Base-by-base conservation (phyloP, 2,797 vertebrate species). In the Danio choprae region DNA sequence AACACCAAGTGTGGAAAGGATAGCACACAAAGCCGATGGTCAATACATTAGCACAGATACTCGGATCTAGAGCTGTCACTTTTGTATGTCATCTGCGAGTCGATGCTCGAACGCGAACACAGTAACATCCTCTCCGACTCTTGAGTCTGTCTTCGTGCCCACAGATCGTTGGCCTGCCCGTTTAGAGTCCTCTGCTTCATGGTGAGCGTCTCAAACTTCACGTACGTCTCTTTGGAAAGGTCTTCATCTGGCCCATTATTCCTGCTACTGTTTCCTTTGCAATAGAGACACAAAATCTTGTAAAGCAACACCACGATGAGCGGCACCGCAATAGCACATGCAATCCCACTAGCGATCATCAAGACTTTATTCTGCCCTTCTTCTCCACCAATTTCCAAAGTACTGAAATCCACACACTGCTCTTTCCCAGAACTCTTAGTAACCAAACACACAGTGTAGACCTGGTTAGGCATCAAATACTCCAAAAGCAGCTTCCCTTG, bases 181-280 rank as follows among this genome's bases (percentile, higher is more conserved):
- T 88, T 91, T 76, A 91, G 65, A 2, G 93, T 88, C 83, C 94
- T 94, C 86, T 96, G 95, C 77, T 96, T 96, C 89, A 97, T 94
- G 0, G 96, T 95, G 0, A 97, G 89, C 0, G 96, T 98, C 91
- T 99, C 97, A 90, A 99, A 99, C 63, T 96, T 96, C 63, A 99
- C 94, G 0, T 99, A 99, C 1, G 95, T 97, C 80, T 99, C 98
- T 83, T 94, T 97, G 65, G 93, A 93, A 67, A 97, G 92, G 55
- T 98, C 97, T 16, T 95, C 93, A 77, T 94, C 93, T 36, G 90
- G 16, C 20, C 91, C 87, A 2, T 41, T 84, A n/a, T 87, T 71
- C 12, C 89, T 62, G 53, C 87, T 63, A 48, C 88, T 91, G 0
- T 82, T 87, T 50, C 91, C 92, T 13, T 94, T 94, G 84, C 94